A percentile compares a stretch with the other conserved stretches of the same genome.
phyloP scores from a whole-genome alignment of 2,113 vertebrate species.

The Cisticola juncidis region DNA sequence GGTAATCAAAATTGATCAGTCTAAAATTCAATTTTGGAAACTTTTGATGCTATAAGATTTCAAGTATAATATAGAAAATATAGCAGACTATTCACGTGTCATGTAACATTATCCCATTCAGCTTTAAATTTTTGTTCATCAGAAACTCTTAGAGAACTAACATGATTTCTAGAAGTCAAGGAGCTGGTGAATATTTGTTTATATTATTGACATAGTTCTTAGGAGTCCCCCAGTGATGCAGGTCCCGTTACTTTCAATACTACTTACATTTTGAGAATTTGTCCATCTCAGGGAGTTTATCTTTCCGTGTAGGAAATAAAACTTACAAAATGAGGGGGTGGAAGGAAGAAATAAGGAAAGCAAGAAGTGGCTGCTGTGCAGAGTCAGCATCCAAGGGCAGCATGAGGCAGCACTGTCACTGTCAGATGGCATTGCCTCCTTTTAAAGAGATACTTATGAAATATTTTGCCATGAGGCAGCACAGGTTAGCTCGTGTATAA shows the following conservation, averaged over 20 bases:
- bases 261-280: not conserved
- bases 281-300: not conserved
- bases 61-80: not conserved
- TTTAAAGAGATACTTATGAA: not conserved
- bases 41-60: not conserved
- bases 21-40: not conserved
- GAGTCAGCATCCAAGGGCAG: not conserved
- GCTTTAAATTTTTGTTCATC: not conserved
- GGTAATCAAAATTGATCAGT: not conserved
- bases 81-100: not conserved
- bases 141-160: not conserved
- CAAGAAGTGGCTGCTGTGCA: not conserved
- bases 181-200: not conserved
- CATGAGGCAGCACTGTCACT: accelerated
- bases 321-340: accelerated
- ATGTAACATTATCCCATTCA: not conserved
- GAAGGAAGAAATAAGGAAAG: not conserved
- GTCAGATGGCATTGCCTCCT: not conserved
- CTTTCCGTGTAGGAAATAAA: not conserved
- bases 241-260: not conserved
- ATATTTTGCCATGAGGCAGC: accelerated
- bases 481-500: not conserved
- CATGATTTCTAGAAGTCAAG: not conserved
- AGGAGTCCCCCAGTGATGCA: not conserved
- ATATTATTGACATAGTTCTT: not conserved